Conservation (phyloP, 2,888 invertebrate genomes). For the Patella ulyssiponensis region DNA sequence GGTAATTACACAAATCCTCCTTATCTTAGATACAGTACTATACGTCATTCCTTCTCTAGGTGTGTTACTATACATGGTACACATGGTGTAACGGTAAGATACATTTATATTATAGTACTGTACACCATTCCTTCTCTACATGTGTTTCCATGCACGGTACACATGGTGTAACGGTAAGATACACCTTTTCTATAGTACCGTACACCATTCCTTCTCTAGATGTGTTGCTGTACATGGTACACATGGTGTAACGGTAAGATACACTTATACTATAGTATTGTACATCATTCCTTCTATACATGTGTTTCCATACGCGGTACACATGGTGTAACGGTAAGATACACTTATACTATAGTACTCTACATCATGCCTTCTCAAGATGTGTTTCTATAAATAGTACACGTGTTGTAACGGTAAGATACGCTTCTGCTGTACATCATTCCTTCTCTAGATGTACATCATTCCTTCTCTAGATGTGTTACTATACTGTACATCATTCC, state of each 20-base stretch:
- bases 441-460: constrained; percentile 1
- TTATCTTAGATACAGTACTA: constrained; percentile 50
- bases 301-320: constrained; percentile 29
- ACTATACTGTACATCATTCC: no score
- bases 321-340: no score
- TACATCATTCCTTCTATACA: constrained; percentile 46
- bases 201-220: no score
- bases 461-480: constrained; percentile 47
- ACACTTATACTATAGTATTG: no score
- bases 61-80: constrained; percentile 62
- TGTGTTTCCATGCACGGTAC: constrained; percentile 62
- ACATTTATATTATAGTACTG: constrained; percentile 41
- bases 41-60: constrained; percentile 56
- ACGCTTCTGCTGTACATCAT: no score
- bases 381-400: constrained; percentile 61
- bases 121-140: constrained; percentile 55
- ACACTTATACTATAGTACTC: constrained; percentile 23
- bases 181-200: no score
- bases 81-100: constrained; percentile 45
- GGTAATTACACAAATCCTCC: constrained; percentile 38
- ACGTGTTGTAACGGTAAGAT: constrained; percentile 45
- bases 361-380: constrained; percentile 55
- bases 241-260: no score
- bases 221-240: no score
- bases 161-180: constrained; percentile 45